These are phyloP conservation scores for Bugulina stolonifera DNA, from an alignment of 2,888 invertebrate genomes.

Conservation along the genomic window DNA sequence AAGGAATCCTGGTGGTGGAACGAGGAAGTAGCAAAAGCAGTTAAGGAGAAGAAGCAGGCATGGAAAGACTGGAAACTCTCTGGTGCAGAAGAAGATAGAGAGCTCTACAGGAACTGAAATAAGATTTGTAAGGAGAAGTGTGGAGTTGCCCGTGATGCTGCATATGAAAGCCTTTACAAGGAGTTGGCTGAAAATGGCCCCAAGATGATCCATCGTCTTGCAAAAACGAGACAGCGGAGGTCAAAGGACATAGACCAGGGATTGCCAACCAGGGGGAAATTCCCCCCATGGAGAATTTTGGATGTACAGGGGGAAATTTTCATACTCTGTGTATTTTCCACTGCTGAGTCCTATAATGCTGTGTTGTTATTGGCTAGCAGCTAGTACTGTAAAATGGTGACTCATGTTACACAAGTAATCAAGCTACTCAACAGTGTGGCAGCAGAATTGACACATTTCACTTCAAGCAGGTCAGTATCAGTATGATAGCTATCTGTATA, in stretches of 20 bases:
- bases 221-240: not conserved
- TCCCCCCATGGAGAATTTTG: no score
- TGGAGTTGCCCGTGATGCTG: not conserved
- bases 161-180: not conserved
- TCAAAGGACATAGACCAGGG: not conserved
- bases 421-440: no score
- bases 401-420: no score
- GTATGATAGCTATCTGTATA: no score
- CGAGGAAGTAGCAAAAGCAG: not conserved
- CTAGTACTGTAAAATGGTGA: no score
- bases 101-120: not conserved
- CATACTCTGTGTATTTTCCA: no score
- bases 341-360: no score
- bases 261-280: no score
- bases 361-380: no score
- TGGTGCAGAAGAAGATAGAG: not conserved
- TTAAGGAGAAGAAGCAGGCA: not conserved
- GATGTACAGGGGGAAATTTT: no score
- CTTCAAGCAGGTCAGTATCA: no score
- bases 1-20: not conserved
- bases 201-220: not conserved
- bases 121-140: not conserved
- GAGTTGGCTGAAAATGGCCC: not conserved
- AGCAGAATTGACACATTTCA: no score
- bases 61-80: not conserved